phyloP scores from a whole-genome alignment of 2,113 vertebrate species.

The Burhinus oedicnemus region DNA sequence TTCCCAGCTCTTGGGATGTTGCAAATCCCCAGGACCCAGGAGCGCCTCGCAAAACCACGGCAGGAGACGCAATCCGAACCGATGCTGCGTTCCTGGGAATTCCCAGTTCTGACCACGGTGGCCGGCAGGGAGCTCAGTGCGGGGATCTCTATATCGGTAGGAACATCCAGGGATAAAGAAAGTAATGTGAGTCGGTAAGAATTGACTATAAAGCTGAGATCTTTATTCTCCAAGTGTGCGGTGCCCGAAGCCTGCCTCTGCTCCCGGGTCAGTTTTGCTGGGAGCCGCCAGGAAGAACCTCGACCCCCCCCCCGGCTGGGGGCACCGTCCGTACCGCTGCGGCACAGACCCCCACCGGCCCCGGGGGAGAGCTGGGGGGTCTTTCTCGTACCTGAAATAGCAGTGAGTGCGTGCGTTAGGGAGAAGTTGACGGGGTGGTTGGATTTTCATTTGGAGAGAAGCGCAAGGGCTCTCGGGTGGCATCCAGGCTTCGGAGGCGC shows the following conservation, averaged over 20 bases:
- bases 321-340: rapidly evolving
- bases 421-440: background rate
- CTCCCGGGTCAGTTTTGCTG: background rate
- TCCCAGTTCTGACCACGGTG: constrained; percentile 4
- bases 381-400: rapidly evolving
- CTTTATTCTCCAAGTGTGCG: background rate
- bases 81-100: constrained; percentile 10
- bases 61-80: background rate
- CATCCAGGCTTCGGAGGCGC: background rate
- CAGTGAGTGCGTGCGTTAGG: rapidly evolving
- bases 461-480: background rate
- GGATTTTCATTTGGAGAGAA: rapidly evolving
- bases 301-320: rapidly evolving
- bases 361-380: rapidly evolving
- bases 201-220: background rate
- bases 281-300: background rate
- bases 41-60: background rate
- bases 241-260: background rate
- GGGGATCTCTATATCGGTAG: background rate
- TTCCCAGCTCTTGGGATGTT: background rate
- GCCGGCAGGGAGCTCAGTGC: background rate
- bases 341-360: background rate
- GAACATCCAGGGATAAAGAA: constrained; percentile 61
- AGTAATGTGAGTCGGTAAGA: constrained; percentile 39
- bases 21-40: background rate